Evolutionary conservation across 2,797 vertebrate species (phyloP).

Genomic region (Erpetoichthys calabaricus): DNA sequence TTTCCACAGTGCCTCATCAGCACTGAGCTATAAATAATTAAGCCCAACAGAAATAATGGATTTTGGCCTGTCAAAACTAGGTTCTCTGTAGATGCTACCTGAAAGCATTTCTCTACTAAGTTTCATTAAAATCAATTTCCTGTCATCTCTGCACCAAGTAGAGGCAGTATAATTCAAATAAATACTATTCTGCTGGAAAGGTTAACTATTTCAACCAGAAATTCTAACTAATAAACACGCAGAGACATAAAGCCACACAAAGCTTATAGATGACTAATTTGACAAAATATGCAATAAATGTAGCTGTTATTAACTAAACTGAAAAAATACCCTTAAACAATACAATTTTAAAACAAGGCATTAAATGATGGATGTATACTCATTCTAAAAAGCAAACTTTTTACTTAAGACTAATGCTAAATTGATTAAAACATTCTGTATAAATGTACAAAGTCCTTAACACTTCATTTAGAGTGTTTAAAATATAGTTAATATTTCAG

Average conservation of each 20-base stretch:
- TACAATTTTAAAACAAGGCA: too few species aligned
- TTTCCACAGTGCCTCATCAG: background rate
- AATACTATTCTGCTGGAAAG: background rate
- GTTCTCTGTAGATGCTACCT: background rate
- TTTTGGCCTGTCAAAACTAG: slow-evolving; percentile 1
- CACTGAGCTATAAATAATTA: slow-evolving; percentile 2
- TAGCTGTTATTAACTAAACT: too few species aligned
- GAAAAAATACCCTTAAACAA: too few species aligned
- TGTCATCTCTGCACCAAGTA: background rate
- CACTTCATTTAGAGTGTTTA: too few species aligned
- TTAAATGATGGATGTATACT: too few species aligned
- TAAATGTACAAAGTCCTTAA: too few species aligned
- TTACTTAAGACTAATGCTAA: too few species aligned
- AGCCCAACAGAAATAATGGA: slow-evolving; percentile 3
- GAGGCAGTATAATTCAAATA: background rate
- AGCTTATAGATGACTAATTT: background rate
- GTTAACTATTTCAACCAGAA: background rate
- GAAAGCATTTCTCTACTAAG: slow-evolving; percentile 2
- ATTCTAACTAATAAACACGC: background rate
- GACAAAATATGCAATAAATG: too few species aligned
- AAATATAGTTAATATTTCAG: too few species aligned
- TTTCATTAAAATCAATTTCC: slow-evolving; percentile 6
- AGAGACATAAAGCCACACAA: background rate
- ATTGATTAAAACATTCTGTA: too few species aligned
- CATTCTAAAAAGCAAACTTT: too few species aligned